These are phyloP conservation scores for Onychostoma macrolepis DNA, from an alignment of 2,113 vertebrate species.

Conservation along the genomic window DNA sequence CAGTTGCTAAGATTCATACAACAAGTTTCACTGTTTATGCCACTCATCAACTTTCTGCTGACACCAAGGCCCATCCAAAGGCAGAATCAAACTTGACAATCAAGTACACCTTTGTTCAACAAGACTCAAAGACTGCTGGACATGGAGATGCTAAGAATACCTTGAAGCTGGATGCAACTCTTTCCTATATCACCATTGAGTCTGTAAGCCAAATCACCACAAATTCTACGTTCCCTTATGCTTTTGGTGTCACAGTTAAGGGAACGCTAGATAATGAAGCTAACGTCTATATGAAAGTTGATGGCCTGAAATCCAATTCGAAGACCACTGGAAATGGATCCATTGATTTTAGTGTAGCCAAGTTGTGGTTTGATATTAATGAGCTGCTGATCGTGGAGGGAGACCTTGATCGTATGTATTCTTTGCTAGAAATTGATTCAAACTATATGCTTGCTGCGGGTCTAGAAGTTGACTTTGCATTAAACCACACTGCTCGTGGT, in stretches of 20 bases:
- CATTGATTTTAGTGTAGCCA: conserved; percentile 59
- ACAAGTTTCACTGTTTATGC: conserved; percentile 77
- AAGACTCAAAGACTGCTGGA: conserved; percentile 71
- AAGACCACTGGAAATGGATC: conserved; percentile 76
- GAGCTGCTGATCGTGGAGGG: conserved; percentile 82
- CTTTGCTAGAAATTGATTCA: conserved; percentile 75
- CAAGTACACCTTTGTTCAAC: conserved; percentile 74
- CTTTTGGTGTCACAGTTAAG: conserved; percentile 68
- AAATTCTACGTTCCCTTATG: conserved; percentile 70
- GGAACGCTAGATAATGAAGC: conserved; percentile 79
- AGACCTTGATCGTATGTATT: conserved; percentile 74
- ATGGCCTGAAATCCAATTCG: conserved; percentile 77
- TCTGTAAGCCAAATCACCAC: conserved; percentile 73
- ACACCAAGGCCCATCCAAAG: conserved; percentile 80
- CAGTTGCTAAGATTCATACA: conserved; percentile 72
- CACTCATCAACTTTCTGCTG: conserved; percentile 83
- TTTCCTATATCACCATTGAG: conserved; percentile 82
- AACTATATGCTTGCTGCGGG: conserved; percentile 71
- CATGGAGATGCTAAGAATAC: conserved; percentile 76
- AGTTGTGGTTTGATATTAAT: conserved; percentile 75
- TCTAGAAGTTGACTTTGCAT: conserved; percentile 63
- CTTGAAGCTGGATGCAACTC: conserved; percentile 79
- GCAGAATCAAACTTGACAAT: conserved; percentile 77
- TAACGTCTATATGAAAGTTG: conserved; percentile 78
- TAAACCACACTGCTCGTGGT: conserved; percentile 76